Conservation (phyloP, 2,113 vertebrate species). For the Steatornis caripensis region DNA sequence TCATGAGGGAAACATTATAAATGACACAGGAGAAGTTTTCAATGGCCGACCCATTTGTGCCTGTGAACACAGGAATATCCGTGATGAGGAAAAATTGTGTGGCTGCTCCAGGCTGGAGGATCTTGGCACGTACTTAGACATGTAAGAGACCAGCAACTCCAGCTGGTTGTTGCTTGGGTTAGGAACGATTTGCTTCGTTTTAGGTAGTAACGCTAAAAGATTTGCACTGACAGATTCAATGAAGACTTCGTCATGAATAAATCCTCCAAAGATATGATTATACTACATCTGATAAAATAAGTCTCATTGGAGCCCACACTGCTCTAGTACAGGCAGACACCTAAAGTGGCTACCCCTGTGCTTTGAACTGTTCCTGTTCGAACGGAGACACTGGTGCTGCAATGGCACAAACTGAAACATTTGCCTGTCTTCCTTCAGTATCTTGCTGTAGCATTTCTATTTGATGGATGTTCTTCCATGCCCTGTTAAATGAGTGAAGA, state of each 20-base stretch:
- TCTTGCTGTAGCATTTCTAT: neutral
- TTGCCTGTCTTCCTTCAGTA: neutral
- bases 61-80: neutral
- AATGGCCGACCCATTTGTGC: neutral
- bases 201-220: neutral
- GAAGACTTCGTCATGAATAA: neutral
- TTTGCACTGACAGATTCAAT: neutral
- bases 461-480: neutral
- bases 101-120: neutral
- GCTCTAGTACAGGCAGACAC: neutral
- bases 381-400: neutral
- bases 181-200: neutral
- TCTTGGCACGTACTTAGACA: neutral
- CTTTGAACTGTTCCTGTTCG: neutral
- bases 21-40: constrained; percentile 40
- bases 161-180: neutral
- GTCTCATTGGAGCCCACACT: neutral
- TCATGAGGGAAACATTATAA: constrained; percentile 11
- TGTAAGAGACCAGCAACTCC: neutral
- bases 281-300: neutral
- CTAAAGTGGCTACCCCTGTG: neutral
- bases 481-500: neutral
- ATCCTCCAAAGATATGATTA: neutral
- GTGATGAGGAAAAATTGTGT: neutral
- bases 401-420: neutral